Evolutionary conservation across 2,113 vertebrate species (phyloP).

Genomic region (Sebastes schlegelii): DNA sequence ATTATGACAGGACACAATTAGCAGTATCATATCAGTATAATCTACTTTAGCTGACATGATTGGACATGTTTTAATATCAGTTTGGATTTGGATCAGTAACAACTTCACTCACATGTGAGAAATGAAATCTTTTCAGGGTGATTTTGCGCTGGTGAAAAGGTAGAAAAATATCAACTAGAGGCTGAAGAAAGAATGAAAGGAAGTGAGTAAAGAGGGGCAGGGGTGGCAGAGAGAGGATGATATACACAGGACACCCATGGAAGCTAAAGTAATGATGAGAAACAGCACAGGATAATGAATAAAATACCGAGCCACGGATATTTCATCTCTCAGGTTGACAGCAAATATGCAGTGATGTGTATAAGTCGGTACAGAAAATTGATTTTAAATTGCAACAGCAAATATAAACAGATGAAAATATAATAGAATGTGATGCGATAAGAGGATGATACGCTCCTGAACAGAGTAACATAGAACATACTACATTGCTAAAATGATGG

Average conservation of each 20-base stretch:
- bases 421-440: background rate
- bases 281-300: background rate
- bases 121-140: background rate
- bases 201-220: background rate
- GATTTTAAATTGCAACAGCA: background rate
- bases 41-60: background rate
- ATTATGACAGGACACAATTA: constrained; percentile 8
- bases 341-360: background rate
- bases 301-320: background rate
- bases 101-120: background rate
- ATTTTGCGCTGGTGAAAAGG: background rate
- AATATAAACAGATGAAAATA: background rate
- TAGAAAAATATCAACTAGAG: background rate
- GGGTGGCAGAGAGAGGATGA: background rate
- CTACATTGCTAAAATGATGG: too few species aligned
- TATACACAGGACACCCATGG: background rate
- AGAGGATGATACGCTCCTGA: background rate
- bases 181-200: background rate
- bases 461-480: background rate
- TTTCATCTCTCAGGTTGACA: background rate
- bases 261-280: background rate
- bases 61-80: background rate
- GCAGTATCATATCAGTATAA: background rate
- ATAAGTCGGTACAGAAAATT: background rate
- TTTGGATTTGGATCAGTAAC: background rate